A percentile compares a stretch with the other conserved stretches of the same genome.
Conservation (phyloP, 2,888 invertebrate species). For the Acleris cristana region DNA sequence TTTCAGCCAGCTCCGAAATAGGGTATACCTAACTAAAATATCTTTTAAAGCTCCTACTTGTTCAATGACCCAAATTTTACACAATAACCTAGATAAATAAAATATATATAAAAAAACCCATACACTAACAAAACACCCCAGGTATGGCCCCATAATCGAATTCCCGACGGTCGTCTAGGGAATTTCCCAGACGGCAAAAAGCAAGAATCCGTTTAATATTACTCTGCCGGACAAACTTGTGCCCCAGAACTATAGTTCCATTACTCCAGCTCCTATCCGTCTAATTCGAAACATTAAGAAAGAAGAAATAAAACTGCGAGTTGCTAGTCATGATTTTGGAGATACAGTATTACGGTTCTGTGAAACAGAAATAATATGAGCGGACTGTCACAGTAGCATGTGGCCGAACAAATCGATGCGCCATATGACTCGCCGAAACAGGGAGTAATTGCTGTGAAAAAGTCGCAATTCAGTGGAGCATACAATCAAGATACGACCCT, state of each 20-base stretch:
- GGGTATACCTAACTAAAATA: too few species aligned
- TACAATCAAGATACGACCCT: constrained; percentile 9
- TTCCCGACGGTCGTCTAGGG: constrained; percentile 55
- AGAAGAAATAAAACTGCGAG: too few species aligned
- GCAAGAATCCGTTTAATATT: constrained; percentile 44
- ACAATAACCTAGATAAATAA: neutral
- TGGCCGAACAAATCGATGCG: constrained; percentile 38
- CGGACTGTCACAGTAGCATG: constrained; percentile 35
- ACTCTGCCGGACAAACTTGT: constrained; percentile 22
- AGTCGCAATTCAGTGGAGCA: constrained; percentile 28
- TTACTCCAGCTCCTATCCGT: too few species aligned
- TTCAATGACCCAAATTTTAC: too few species aligned
- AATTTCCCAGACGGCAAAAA: constrained; percentile 66
- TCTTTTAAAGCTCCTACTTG: too few species aligned
- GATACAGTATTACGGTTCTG: too few species aligned
- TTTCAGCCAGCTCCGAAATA: too few species aligned
- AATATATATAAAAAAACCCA: constrained; percentile 9
- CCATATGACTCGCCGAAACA: constrained; percentile 30
- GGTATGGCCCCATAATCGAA: constrained; percentile 64
- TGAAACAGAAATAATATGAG: constrained; percentile 24
- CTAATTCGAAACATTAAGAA: too few species aligned
- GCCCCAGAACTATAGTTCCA: too few species aligned
- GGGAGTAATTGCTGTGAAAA: constrained; percentile 37
- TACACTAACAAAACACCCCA: constrained; percentile 53
- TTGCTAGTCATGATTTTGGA: too few species aligned